These are phyloP conservation scores for Cantharis rustica DNA, from an alignment of 2,888 invertebrate species.

Conservation along the genomic window DNA sequence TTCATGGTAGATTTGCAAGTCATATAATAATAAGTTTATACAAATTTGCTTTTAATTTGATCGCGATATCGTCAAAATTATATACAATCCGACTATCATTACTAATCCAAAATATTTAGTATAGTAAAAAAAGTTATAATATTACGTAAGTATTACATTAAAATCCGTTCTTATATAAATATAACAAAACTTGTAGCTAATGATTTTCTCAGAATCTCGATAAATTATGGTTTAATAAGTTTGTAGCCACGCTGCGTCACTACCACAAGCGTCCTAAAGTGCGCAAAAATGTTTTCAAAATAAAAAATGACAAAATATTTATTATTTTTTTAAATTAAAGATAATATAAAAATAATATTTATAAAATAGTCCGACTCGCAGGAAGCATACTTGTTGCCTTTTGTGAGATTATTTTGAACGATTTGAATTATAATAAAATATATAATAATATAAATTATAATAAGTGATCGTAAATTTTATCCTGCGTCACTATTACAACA, in stretches of 20 bases:
- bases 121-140: neutral
- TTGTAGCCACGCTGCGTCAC: too few relatives aligned
- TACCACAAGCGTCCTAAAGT: too few relatives aligned
- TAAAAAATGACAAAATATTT: neutral
- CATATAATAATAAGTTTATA: neutral
- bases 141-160: neutral
- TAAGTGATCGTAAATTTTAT: too few relatives aligned
- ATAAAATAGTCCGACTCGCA: neutral
- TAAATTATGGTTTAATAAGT: too few relatives aligned
- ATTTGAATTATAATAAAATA: too few relatives aligned
- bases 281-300: neutral
- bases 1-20: neutral
- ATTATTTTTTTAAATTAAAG: neutral
- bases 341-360: neutral
- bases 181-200: neutral
- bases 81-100: neutral
- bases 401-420: too few relatives aligned
- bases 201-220: neutral
- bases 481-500: too few relatives aligned
- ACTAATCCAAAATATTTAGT: neutral
- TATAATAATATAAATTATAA: too few relatives aligned
- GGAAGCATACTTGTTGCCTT: neutral
- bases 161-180: neutral
- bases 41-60: neutral
- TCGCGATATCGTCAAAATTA: neutral